Conservation (phyloP, 2,113 vertebrate genomes). For the Sardina pilchardus region DNA sequence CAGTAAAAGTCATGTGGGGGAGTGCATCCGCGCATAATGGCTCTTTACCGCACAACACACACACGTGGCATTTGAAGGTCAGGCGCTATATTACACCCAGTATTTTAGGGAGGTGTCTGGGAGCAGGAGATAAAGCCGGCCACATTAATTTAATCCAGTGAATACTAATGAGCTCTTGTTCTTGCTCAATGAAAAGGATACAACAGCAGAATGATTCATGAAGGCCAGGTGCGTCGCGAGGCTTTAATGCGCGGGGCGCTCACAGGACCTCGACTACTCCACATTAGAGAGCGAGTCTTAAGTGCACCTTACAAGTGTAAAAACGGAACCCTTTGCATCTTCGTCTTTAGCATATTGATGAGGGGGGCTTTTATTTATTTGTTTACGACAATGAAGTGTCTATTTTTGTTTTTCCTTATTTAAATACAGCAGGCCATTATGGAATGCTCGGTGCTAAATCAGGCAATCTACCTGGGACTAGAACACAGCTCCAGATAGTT, state of each 20-base stretch:
- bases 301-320: neutral
- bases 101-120: conserved; percentile 18
- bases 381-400: neutral
- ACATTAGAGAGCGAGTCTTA: neutral
- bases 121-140: conserved; percentile 11
- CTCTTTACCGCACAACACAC: conserved; percentile 14
- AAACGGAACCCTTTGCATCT: neutral
- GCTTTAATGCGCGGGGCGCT: neutral
- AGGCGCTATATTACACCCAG: conserved; percentile 11
- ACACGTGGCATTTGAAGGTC: conserved; percentile 21
- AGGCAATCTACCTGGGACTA: neutral
- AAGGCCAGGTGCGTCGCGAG: conserved; percentile 3
- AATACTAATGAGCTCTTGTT: conserved; percentile 14
- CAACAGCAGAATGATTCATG: conserved; percentile 15
- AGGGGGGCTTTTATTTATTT: neutral
- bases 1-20: conserved; percentile 19
- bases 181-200: conserved; percentile 19
- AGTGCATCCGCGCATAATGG: neutral
- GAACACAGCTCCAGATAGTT: neutral
- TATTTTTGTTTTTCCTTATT: neutral
- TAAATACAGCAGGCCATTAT: neutral
- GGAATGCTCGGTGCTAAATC: neutral
- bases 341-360: neutral
- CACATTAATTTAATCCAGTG: conserved; percentile 15
- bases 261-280: neutral